Evolutionary conservation across 2,797 vertebrate species (phyloP), one percentile per base, ranked within the genome.

Genomic region (Chiroxiphia lanceolata): DNA sequence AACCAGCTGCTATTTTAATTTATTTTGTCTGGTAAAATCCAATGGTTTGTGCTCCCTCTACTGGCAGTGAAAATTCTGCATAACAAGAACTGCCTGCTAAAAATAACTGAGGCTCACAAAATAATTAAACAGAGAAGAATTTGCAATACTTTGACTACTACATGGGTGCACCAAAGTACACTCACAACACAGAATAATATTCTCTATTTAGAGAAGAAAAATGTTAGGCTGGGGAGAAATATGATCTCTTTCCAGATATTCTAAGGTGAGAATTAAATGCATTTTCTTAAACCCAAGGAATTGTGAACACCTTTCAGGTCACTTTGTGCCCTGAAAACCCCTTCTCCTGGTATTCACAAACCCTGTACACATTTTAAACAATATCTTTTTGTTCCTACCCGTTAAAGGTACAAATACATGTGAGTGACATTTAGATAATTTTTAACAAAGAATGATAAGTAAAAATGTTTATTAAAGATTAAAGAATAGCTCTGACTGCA

Each of bases 41-140:
- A 93, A 22, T 57, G 87, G 15, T 70, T 63, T 92, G 56, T 87
- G 82, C 92, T 92, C 92, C 95, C 93, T 96, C 95, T 94, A 69
- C 78, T 91, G 94, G 76, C 33, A 69, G 10, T 67, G 47, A 76
- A 67, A 79, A 25, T 42, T 88, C 27, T 74, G 42, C 31, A 31
- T 51, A 33, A 42, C 10, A 82, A 45, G 4, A 70, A 29, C 4
- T 12, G 6, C 2, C 33, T 71, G 48, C 7, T 54, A 18, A 64
- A 56, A 26, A 11, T 42, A 59, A 44, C 18, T 11, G 25, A 21
- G 14, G 6, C 3, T 47, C 17, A 33, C 7, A 51, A 69, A 64
- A 40, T 72, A 36, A 71, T 57, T 64, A 57, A 76, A 53, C n/a
- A 45, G 25, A 63, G 6, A 71, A 69, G 9, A 68, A 86, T 75